Base-by-base conservation (phyloP, 53 echinoderm and acorn worm genomes). In the Echinarachnius parma region DNA sequence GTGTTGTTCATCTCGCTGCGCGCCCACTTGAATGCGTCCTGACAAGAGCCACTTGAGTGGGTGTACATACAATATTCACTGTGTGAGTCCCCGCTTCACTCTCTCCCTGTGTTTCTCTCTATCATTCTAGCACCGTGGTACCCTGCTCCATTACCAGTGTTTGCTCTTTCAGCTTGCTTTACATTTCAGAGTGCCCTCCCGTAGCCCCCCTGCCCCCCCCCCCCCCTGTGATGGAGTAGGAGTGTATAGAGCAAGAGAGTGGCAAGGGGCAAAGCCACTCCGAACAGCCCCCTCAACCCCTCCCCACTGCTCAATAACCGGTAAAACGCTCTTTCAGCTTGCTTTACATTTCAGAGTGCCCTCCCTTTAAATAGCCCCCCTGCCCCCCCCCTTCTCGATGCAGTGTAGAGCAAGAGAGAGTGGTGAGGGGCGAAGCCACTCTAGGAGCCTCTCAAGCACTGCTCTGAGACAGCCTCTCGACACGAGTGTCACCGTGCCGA, bases 401-500 rank as follows among this genome's bases (percentile, higher is more conserved):
- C n/a, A n/a, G n/a, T n/a, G n/a, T n/a, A n/a, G n/a, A n/a, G 48
- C 22, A 19, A 49, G 68, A 68, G 8, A 24, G 52, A 68, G 34
- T 14, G 52, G 28, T 15, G 31, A 37, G 68, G 57, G 56, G 55
- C 56, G 56, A 8, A 37, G 56, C 56, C 56, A 19, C 57, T 72
- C 44, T 0, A 18, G 18, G 36, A 28, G 39, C 4, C 27, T 57
- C 74, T 72, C 58, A 26, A 72, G 74, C 36, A 58, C 56, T 19
- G 56, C 56, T 27, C 74, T 57, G 74, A 72, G 74, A 56, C 74
- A 58, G 57, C 16, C 74, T 57, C 74, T 72, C 74, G 3, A 72
- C 36, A 56, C 58, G 44, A 72, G 74, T 72, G 74, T 72, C 74
- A 72, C 74, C 74, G 74, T 72, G 74, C 56, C 74, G 74, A 72